Evolutionary conservation across 2,797 vertebrate genomes (phyloP).

Genomic region (Aeoliscus strigatus): DNA sequence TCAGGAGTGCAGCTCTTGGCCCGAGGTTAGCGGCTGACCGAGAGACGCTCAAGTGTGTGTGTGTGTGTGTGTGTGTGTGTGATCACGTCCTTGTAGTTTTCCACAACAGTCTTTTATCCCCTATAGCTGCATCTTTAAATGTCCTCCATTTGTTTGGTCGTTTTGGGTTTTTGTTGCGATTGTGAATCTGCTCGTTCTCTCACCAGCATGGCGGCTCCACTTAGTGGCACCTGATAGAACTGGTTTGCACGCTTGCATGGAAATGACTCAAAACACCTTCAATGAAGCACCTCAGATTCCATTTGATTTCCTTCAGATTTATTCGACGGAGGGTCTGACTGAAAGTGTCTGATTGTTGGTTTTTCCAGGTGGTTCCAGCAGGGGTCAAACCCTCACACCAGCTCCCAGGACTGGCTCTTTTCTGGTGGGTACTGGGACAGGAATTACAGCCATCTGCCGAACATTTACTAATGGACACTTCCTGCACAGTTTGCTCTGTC

Average conservation of each 20-base stretch:
- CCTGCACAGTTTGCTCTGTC: slow-evolving; percentile 1
- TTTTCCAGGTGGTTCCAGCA: slow-evolving; percentile 90
- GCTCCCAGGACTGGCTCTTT: slow-evolving; percentile 92
- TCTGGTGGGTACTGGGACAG: slow-evolving; percentile 92
- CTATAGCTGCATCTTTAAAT: background rate
- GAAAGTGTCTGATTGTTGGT: slow-evolving; percentile 8
- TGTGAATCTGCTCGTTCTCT: slow-evolving; percentile 10
- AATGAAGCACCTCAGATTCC: slow-evolving; percentile 8
- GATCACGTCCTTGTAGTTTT: slow-evolving; percentile 10
- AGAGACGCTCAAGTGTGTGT: slow-evolving; percentile 16
- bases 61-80: too few relatives aligned
- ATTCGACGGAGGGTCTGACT: background rate
- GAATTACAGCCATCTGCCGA: slow-evolving; percentile 85
- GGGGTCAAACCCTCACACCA: slow-evolving; percentile 88
- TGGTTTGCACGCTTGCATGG: background rate
- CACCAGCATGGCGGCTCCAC: slow-evolving; percentile 20
- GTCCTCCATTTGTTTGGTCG: slow-evolving; percentile 3
- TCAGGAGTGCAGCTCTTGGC: slow-evolving; percentile 64
- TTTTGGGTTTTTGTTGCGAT: slow-evolving; percentile 2
- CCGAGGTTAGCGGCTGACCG: slow-evolving; percentile 71
- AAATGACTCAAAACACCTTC: slow-evolving; percentile 3
- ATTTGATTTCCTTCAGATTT: background rate
- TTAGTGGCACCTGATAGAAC: slow-evolving; percentile 23
- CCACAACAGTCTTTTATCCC: slow-evolving; percentile 2
- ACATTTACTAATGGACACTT: slow-evolving; percentile 83